These are phyloP conservation scores for Pseudois nayaur DNA, from an alignment of 2,113 vertebrate genomes.

Conservation along the genomic window DNA sequence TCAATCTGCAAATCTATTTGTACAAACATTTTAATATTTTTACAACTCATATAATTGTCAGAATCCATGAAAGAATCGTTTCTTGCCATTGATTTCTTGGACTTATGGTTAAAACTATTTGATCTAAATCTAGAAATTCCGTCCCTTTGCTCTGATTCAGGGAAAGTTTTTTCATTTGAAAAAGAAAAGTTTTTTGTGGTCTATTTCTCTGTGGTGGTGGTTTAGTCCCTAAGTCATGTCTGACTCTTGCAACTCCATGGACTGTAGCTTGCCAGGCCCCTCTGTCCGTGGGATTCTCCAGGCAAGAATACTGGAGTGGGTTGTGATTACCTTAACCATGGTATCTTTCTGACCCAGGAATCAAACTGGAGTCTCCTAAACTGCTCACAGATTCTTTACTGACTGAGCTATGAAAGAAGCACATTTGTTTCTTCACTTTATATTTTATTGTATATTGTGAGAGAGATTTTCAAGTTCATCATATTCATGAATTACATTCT, in stretches of 20 bases:
- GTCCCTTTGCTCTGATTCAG: rapidly evolving
- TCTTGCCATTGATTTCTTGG: background rate
- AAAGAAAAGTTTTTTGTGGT: background rate
- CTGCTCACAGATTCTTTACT: background rate
- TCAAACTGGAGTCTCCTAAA: background rate
- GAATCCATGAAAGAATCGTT: background rate
- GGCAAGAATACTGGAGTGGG: background rate
- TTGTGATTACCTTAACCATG: background rate
- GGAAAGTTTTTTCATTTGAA: background rate
- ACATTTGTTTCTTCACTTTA: background rate
- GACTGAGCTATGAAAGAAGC: background rate
- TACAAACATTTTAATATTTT: background rate
- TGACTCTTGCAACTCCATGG: background rate
- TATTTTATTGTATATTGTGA: background rate
- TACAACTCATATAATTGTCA: background rate
- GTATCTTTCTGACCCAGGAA: background rate
- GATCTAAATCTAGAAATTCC: background rate
- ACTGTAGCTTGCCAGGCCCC: background rate
- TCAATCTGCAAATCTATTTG: background rate
- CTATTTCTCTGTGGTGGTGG: background rate
- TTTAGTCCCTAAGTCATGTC: background rate
- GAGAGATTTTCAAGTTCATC: background rate
- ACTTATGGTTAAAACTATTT: background rate
- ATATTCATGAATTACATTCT: background rate
- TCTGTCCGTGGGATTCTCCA: background rate